These are phyloP conservation scores for Scaptomyza montana DNA, from an alignment of 1,140 invertebrate genomes.

Conservation along the genomic window DNA sequence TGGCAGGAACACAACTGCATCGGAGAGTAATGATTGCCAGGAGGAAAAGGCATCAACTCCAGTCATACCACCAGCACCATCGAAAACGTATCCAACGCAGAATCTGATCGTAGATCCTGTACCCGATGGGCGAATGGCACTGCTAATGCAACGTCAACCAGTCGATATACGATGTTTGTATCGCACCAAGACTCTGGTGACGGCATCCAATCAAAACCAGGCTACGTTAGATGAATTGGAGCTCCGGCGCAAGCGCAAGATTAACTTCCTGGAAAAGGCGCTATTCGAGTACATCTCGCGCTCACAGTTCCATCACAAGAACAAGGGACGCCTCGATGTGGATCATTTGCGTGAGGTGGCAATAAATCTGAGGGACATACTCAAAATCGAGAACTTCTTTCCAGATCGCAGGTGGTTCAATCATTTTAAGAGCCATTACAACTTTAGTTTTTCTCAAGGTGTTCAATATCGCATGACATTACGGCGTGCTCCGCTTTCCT, in stretches of 20 bases:
- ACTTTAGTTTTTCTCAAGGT: constrained; percentile 65
- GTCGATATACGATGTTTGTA: constrained; percentile 51
- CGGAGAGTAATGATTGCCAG: constrained; percentile 14
- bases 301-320: constrained; percentile 63
- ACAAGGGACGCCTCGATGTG: constrained; percentile 56
- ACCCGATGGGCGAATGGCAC: neutral
- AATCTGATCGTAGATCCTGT: neutral
- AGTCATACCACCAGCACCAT: neutral
- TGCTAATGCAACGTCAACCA: constrained; percentile 13
- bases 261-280: constrained; percentile 66
- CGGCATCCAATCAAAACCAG: constrained; percentile 56
- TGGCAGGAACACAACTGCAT: constrained; percentile 47
- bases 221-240: constrained; percentile 59
- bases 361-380: constrained; percentile 62
- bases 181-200: constrained; percentile 59
- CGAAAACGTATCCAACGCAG: neutral
- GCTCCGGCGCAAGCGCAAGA: constrained; percentile 63
- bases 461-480: constrained; percentile 29
- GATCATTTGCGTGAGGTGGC: constrained; percentile 63
- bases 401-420: constrained; percentile 71
- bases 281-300: constrained; percentile 71
- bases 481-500: constrained; percentile 53
- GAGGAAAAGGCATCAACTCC: constrained; percentile 1
- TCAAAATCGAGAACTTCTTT: constrained; percentile 77
- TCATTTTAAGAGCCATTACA: constrained; percentile 65